Evolutionary conservation across 37 sponge, comb jelly and placozoan species (phyloP), one percentile per base, ranked within the genome.

Genomic region (Axinella damicornis): DNA sequence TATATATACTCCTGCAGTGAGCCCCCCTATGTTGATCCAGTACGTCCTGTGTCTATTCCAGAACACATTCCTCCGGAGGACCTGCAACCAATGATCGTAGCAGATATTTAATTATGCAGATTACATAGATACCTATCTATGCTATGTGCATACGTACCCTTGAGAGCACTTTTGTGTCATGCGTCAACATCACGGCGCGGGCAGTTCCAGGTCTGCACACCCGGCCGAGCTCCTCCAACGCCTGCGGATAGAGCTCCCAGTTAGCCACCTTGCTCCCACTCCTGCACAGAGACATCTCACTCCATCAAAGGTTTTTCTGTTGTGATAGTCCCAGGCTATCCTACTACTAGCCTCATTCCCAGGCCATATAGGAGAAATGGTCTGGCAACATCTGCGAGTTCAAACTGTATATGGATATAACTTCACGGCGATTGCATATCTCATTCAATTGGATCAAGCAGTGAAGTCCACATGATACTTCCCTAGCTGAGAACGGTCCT

Each of bases 21-120:
- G 72, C 34, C 93, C 93, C 0, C 93, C 93, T 21, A 88, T 53
- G 53, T 89, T 93, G 75, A 88, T 46, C 89, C 86, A 85, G 32
- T 57, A 53, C 6, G 76, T 84, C 65, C 36, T 18, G 41, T 27
- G 36, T 39, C 80, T 74, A 60, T 36, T 84, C 93, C 93, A 93
- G 15, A 80, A 53, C 14, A 1, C 25, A 55, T 32, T 84, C 21
- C 37, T 57, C 35, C 35, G 54, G 46, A 89, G 55, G 15, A 65
- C 82, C 68, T 75, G 28, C 9, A 46, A 4, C 4, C 4, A 46
- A 46, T 4, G 9, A 46, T 46, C 6, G 46, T 12, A 4, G 46
- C 4, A 4, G 9, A 46, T 9, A 46, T 46, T 9, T n/a, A n/a
- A n/a, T n/a, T n/a, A n/a, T n/a, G n/a, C n/a, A n/a, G n/a, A n/a